A percentile compares a stretch with the other conserved stretches of the same genome.
Conservation (phyloP, 2,797 vertebrate species). For the Apogon talboti region DNA sequence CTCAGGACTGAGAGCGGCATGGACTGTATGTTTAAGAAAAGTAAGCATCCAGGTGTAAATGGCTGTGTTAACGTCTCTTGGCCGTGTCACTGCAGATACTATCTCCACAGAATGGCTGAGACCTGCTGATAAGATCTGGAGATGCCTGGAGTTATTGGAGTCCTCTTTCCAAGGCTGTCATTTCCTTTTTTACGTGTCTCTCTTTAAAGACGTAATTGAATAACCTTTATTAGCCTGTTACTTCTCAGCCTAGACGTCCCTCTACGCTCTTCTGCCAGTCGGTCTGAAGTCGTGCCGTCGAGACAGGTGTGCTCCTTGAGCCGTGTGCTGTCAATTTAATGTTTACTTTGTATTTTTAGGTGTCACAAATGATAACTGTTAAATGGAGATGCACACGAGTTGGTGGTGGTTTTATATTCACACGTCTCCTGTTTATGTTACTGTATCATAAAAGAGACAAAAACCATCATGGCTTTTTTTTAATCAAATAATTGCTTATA, state of each 20-base stretch:
- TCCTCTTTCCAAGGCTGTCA: constrained; percentile 55
- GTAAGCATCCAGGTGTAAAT: constrained; percentile 24
- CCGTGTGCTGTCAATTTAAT: constrained; percentile 21
- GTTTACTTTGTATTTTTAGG: constrained; percentile 22
- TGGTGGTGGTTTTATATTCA: constrained; percentile 4
- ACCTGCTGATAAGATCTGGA: constrained; percentile 65
- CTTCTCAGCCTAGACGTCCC: constrained; percentile 31
- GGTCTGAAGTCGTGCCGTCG: constrained; percentile 22
- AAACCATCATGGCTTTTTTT: too few species aligned
- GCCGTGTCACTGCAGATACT: constrained; percentile 32
- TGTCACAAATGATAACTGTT: neutral
- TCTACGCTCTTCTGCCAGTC: constrained; percentile 1
- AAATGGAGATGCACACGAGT: neutral
- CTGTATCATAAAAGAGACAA: constrained; percentile 9
- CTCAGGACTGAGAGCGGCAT: neutral
- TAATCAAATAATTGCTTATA: too few species aligned
- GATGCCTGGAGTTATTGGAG: constrained; percentile 61
- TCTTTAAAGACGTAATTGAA: constrained; percentile 64
- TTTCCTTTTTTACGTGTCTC: constrained; percentile 69
- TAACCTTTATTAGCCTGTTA: constrained; percentile 69
- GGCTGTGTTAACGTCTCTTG: constrained; percentile 16
- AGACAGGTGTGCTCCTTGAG: constrained; percentile 36
- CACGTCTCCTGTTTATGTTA: neutral
- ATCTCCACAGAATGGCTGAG: constrained; percentile 12
- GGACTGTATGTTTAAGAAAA: constrained; percentile 3